phyloP scores from a whole-genome alignment of 1,140 invertebrate species.

The Telenomus remus region DNA sequence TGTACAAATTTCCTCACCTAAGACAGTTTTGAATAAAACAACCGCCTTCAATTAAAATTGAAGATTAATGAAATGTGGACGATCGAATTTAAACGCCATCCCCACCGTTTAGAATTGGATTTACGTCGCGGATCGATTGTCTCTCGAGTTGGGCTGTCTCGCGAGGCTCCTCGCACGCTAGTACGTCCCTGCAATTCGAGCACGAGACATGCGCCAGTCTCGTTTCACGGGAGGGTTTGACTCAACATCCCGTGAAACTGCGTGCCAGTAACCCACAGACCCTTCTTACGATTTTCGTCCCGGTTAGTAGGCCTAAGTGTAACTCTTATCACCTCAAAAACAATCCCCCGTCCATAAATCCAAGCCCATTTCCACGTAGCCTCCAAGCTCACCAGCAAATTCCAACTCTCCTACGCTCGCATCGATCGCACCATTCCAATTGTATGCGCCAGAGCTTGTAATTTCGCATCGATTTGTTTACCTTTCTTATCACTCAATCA shows the following conservation, averaged over 20 bases:
- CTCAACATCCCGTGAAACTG: slow-evolving; percentile 65
- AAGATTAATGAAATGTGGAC: too few relatives aligned
- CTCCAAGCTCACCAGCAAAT: too few relatives aligned
- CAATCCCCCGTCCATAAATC: background rate
- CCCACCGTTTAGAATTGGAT: slow-evolving; percentile 14
- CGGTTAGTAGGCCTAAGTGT: slow-evolving; percentile 68
- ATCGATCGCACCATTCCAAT: slow-evolving; percentile 49
- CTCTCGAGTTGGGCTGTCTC: slow-evolving; percentile 41
- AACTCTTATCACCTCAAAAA: background rate
- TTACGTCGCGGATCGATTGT: slow-evolving; percentile 48
- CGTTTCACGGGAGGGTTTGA: slow-evolving; percentile 61
- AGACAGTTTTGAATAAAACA: too few relatives aligned
- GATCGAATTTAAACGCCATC: too few relatives aligned
- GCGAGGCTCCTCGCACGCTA: slow-evolving; percentile 45
- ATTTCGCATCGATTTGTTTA: slow-evolving; percentile 39
- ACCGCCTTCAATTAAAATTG: too few relatives aligned
- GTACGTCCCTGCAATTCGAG: slow-evolving; percentile 58
- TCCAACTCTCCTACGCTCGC: slow-evolving; percentile 6
- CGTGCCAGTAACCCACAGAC: slow-evolving; percentile 74
- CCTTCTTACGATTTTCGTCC: slow-evolving; percentile 64
- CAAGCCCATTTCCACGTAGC: too few relatives aligned
- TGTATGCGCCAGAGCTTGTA: slow-evolving; percentile 4
- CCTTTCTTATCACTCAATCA: slow-evolving; percentile 13
- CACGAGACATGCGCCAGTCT: slow-evolving; percentile 68
- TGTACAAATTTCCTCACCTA: too few relatives aligned